Base-by-base conservation (phyloP, 2,797 vertebrate species). In the Monodelphis domestica region DNA sequence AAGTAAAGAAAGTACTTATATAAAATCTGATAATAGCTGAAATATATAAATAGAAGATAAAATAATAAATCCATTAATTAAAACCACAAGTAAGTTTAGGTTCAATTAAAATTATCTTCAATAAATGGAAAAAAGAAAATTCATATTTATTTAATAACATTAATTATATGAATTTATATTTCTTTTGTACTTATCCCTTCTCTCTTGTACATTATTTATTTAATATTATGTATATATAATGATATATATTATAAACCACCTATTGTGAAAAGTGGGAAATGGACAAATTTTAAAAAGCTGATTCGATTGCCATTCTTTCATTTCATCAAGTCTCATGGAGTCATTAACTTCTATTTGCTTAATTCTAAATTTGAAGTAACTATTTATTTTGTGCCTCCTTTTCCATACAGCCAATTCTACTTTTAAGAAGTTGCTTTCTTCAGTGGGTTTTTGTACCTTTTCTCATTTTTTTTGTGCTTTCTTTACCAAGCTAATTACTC, bases 1-100 rank as follows among this genome's bases (percentile, higher is more conserved):
- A 89, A 96, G 95, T 92, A 96, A 96, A 87, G 91, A 96, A 70
- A 78, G 89, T 96, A 93, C 57, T 78, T 97, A 95, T 70, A 1
- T 93, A 97, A 63, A 95, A 96, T 78, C 45, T 92, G 45, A 63
- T 93, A 26, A 63, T 94, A 90, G 7, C 89, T 95, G 38, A 5
- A n/a, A 91, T 95, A 0, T 45, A 70, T 94, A 95, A 96, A 95
- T 50, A 97, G 96, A 92, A 78, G 50, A 52, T 93, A 96, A 38
- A 84, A 89, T 94, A 95, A 96, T 91, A 93, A 70, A 90, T 92
- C 29, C 54, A 0, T 89, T 94, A 94, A 96, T 94, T 96, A 95
- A 95, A 96, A 95, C 52, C 96, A 52, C 93, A 91, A 84, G 15
- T 53, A 88, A 90, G 92, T 93, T 93, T 93, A 94, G 6, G n/a